Evolutionary conservation across 2,888 invertebrate species (phyloP).

Genomic region (Aphrophora alni): DNA sequence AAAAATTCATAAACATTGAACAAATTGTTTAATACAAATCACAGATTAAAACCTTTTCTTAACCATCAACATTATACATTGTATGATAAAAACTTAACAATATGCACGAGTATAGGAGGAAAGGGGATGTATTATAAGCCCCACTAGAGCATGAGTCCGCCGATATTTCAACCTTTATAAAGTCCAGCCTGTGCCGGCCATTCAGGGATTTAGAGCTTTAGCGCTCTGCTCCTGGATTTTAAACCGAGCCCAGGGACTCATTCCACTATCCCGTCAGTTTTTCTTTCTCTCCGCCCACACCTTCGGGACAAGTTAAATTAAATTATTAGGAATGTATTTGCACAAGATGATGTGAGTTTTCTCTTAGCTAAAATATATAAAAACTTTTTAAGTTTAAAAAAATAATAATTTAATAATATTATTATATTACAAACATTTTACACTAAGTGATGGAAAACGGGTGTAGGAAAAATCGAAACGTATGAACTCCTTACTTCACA

Average conservation of each 20-base stretch:
- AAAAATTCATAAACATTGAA: too few species aligned
- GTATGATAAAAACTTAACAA: neutral
- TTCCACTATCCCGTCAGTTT: slow-evolving; percentile 40
- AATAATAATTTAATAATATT: too few species aligned
- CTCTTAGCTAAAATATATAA: too few species aligned
- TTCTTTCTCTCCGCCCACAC: slow-evolving; percentile 38
- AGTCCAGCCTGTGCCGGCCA: slow-evolving; percentile 6
- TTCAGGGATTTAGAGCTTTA: slow-evolving; percentile 28
- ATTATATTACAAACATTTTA: too few species aligned
- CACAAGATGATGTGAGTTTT: neutral
- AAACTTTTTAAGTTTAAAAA: too few species aligned
- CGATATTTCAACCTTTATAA: slow-evolving; percentile 9
- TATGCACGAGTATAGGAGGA: neutral
- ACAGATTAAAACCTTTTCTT: too few species aligned
- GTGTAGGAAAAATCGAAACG: too few species aligned
- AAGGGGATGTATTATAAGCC: neutral
- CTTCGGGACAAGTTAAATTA: slow-evolving; percentile 6
- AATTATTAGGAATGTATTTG: neutral
- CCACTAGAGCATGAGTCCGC: neutral
- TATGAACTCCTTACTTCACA: too few species aligned
- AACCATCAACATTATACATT: too few species aligned
- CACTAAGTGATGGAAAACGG: too few species aligned
- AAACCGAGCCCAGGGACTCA: slow-evolving; percentile 23
- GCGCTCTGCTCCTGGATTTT: slow-evolving; percentile 24
- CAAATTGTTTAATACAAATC: too few species aligned